Conservation (phyloP, 2,797 vertebrate species). For the Tapirus indicus region DNA sequence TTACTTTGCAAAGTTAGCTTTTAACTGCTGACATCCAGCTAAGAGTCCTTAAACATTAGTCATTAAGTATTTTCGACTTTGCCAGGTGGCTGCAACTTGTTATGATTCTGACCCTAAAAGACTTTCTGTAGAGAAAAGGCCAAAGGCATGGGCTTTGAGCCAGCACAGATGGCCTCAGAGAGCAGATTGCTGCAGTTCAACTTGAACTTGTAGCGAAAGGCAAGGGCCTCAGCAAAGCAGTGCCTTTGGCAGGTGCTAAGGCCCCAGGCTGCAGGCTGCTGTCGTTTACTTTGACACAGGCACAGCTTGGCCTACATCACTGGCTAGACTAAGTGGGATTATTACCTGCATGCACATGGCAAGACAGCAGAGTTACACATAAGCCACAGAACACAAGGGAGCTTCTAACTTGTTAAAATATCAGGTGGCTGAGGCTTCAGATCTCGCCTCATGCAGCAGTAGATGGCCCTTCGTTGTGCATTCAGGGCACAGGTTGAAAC, state of each 20-base stretch:
- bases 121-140: background rate
- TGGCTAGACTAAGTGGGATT: background rate
- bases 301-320: background rate
- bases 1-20: background rate
- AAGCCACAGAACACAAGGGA: background rate
- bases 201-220: conserved; percentile 35
- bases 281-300: background rate
- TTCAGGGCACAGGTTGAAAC: background rate
- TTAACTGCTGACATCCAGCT: background rate
- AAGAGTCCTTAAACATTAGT: background rate
- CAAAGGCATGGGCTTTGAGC: background rate
- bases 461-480: background rate
- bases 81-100: background rate
- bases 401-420: background rate
- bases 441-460: background rate
- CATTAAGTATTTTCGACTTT: background rate
- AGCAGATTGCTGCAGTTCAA: background rate
- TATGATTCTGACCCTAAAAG: conserved; percentile 8
- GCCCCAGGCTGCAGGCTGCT: background rate
- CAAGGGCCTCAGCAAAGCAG: background rate
- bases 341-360: background rate
- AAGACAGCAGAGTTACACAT: background rate
- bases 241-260: background rate
- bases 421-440: background rate
- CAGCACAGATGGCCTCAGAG: conserved; percentile 28